phyloP scores from a whole-genome alignment of 2,113 vertebrate genomes.

The Poeciliopsis prolifica region DNA sequence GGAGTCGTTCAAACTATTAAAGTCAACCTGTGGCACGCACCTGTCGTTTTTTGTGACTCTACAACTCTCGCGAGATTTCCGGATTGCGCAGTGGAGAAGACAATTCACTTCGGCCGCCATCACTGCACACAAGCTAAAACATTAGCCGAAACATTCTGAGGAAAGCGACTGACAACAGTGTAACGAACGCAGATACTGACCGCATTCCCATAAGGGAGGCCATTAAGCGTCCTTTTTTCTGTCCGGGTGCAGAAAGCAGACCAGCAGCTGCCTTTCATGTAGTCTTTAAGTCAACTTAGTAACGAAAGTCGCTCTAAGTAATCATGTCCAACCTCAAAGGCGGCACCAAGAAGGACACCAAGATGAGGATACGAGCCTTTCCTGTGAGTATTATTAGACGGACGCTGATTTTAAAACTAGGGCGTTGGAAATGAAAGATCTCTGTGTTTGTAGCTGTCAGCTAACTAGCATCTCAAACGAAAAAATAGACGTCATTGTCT shows the following conservation, averaged over 20 bases:
- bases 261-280: slow-evolving; percentile 66
- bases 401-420: slow-evolving; percentile 28
- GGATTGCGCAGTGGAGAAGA: slow-evolving; percentile 66
- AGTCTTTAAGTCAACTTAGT: slow-evolving; percentile 75
- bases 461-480: slow-evolving; percentile 42
- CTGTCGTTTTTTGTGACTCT: slow-evolving; percentile 38
- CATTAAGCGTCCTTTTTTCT: slow-evolving; percentile 45
- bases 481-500: slow-evolving; percentile 29
- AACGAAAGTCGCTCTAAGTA: slow-evolving; percentile 69
- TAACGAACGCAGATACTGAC: slow-evolving; percentile 45
- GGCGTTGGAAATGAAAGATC: slow-evolving; percentile 38
- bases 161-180: slow-evolving; percentile 65
- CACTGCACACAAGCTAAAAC: slow-evolving; percentile 63
- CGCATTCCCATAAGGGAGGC: slow-evolving; percentile 53
- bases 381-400: slow-evolving; percentile 83
- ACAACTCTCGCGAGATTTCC: slow-evolving; percentile 71
- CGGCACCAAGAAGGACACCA: slow-evolving; percentile 94
- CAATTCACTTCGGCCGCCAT: slow-evolving; percentile 71
- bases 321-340: slow-evolving; percentile 95
- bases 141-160: slow-evolving; percentile 54
- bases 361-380: slow-evolving; percentile 97
- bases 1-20: not conserved
- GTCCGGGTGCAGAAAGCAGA: slow-evolving; percentile 54
- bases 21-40: slow-evolving; percentile 58
- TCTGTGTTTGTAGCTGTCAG: slow-evolving; percentile 34